Percentiles rank a stretch among this genome's conserved stretches.
Evolutionary conservation across 1,140 invertebrate species (phyloP).

Genomic region (Plodia interpunctella): DNA sequence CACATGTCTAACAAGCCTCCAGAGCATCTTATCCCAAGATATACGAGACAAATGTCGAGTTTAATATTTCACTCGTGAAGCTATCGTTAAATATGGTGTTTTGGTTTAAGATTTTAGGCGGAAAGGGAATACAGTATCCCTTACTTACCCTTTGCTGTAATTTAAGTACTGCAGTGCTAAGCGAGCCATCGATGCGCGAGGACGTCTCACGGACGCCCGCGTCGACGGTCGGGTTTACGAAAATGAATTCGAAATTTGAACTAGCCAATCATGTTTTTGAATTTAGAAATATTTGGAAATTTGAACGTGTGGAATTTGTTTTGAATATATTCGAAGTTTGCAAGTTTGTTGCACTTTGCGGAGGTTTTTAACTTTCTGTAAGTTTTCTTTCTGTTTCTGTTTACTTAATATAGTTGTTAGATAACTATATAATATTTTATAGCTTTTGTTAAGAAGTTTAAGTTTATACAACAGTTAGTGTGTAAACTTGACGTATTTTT

Average conservation of each 20-base stretch:
- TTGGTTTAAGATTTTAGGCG: not conserved
- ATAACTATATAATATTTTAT: no score
- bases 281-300: not conserved
- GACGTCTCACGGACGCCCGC: not conserved
- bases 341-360: not conserved
- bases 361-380: not conserved
- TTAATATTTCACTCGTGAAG: no score
- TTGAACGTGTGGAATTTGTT: not conserved
- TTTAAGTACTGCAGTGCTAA: not conserved
- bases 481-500: no score
- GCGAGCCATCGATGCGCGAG: not conserved
- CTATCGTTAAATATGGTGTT: not conserved
- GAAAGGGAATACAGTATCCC: no score
- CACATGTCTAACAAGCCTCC: no score
- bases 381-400: no score
- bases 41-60: no score
- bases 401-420: no score
- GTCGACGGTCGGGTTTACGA: not conserved
- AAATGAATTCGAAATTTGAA: not conserved
- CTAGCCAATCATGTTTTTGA: not conserved
- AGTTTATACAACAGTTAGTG: no score
- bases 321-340: not conserved
- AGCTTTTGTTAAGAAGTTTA: not conserved
- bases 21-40: no score
- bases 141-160: not conserved